These are phyloP conservation scores for Babyrousa celebensis DNA, from an alignment of 2,797 vertebrate species.

Conservation along the genomic window DNA sequence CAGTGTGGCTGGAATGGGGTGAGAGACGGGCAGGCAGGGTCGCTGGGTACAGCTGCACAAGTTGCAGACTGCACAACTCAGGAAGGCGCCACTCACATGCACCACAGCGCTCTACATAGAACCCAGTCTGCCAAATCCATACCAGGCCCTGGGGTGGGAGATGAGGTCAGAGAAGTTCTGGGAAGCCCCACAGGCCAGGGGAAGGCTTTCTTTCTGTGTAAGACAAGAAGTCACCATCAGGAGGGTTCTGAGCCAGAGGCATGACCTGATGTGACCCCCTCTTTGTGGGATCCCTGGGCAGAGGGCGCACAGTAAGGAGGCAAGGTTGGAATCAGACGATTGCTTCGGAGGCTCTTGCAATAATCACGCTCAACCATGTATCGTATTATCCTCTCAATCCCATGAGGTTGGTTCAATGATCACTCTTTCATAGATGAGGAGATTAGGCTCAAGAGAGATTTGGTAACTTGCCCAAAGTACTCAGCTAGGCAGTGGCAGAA, in stretches of 20 bases:
- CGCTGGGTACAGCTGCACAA: accelerated
- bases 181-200: background rate
- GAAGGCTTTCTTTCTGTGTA: slow-evolving; percentile 54
- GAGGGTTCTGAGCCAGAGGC: background rate
- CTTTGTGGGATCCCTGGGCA: background rate
- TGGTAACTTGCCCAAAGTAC: background rate
- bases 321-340: background rate
- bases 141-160: background rate
- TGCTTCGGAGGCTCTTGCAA: background rate
- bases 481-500: background rate
- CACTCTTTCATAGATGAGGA: background rate
- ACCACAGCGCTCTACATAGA: background rate
- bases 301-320: background rate
- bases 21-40: background rate
- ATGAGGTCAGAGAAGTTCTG: background rate
- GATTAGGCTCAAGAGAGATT: background rate
- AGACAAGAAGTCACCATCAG: slow-evolving; percentile 18
- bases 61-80: background rate
- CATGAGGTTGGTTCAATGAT: background rate
- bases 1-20: background rate
- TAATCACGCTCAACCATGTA: background rate
- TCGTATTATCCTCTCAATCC: background rate
- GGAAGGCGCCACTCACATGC: background rate
- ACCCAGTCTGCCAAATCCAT: background rate
- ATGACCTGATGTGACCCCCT: background rate